Percentiles rank a stretch among this genome's conserved stretches.
Conservation (phyloP, 2,888 invertebrate genomes). For the Bugula neritina region DNA sequence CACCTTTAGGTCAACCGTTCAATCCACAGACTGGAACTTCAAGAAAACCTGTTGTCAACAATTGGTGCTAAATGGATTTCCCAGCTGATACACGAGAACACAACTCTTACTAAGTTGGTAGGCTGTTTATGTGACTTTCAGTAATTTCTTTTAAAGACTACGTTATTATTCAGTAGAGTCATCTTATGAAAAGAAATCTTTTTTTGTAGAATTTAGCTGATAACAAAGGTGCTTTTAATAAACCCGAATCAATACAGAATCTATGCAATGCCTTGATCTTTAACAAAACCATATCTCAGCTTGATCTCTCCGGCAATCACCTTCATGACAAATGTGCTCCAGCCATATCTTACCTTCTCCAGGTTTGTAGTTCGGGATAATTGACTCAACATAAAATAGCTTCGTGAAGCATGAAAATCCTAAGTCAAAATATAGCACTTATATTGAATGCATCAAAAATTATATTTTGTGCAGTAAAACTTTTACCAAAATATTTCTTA, state of each 20-base stretch:
- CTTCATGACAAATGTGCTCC: slow-evolving; percentile 29
- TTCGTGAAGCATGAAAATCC: too few species aligned
- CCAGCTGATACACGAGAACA: slow-evolving; percentile 31
- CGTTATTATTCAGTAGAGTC: too few species aligned
- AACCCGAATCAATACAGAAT: slow-evolving; percentile 24
- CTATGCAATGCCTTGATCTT: slow-evolving; percentile 28
- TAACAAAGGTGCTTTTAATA: slow-evolving; percentile 28
- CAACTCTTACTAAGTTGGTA: slow-evolving; percentile 30
- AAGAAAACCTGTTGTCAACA: slow-evolving; percentile 30
- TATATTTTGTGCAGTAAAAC: too few species aligned
- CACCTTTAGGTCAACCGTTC: slow-evolving; percentile 31
- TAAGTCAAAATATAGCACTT: too few species aligned
- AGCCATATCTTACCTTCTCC: slow-evolving; percentile 27
- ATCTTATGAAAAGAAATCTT: too few species aligned
- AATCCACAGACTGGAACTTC: slow-evolving; percentile 30
- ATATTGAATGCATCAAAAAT: too few species aligned
- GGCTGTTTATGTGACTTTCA: too few species aligned
- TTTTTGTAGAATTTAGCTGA: slow-evolving; percentile 23
- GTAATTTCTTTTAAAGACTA: too few species aligned
- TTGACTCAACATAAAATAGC: too few species aligned
- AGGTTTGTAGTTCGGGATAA: slow-evolving; percentile 27
- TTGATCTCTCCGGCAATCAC: slow-evolving; percentile 30
- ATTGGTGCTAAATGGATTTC: slow-evolving; percentile 31
- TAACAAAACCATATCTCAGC: slow-evolving; percentile 29
- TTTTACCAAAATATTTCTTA: too few species aligned